Base-by-base conservation (phyloP, 2,797 vertebrate species). In the Xenops minutus region DNA sequence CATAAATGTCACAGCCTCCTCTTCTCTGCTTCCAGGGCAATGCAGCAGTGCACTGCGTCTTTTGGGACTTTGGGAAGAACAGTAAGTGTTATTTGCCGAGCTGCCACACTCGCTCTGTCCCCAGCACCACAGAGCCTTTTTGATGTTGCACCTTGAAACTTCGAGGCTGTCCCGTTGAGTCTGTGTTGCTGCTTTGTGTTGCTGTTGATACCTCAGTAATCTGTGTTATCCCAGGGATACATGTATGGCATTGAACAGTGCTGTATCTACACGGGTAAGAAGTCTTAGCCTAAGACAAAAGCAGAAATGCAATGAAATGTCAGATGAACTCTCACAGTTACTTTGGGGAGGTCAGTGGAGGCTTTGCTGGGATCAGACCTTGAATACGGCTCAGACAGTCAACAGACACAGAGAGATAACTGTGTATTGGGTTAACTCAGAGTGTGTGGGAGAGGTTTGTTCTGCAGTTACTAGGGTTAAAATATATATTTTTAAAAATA, bases 21-120 rank as follows among this genome's bases (percentile, higher is more conserved):
- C 46, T 76, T 92, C 67, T 93, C 75, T 86, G 71, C 91, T 95
- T 97, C 54, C 95, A 99, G 99, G 82, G 89, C 27, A 49, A 92
- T 17, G 66, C 97, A 80, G 73, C 62, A 14, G 97, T 98, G 27
- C 80, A 90, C 23, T 99, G 99, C 17, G 97, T 98, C 68, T 99
- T 99, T 96, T 99, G 99, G 99, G 98, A 99, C 97, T 98, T 99
- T 39, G 72, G 85, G 37, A 97, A 91, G 88, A 98, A 99, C 19
- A n/a, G 98, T 99, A 95, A 98, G 98, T 96, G 88, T 29, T 51
- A 27, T 13, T 58, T 68, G 22, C 37, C 0, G 4, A 76, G 39
- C 32, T 78, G 43, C 61, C 37, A n/a, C 1, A 0, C 41, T 44
- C 27, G 6, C 37, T 49, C 51, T 77, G n/a, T 66, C 46, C 23